Base-by-base conservation (phyloP, 92 coral and sea anemone species). In the Epizoanthus scotinus region DNA sequence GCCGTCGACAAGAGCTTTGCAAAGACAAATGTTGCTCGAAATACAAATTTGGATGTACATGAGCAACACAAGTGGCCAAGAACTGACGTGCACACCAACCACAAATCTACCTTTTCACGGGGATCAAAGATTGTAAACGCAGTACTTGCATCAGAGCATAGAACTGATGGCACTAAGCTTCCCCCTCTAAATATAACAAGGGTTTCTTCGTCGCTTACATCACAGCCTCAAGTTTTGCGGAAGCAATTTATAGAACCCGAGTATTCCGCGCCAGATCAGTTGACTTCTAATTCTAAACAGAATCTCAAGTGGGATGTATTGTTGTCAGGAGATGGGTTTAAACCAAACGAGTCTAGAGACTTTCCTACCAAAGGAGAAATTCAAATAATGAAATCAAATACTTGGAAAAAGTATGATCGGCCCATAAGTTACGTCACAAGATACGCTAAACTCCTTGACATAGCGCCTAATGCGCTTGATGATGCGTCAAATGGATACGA, bases 381-480 rank as follows among this genome's bases (percentile, higher is more conserved):
- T 26, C 20, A 1, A 3, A 28, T 49, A 25, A 22, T 71, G 78
- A 53, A 27, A 60, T 71, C 78, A 25, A 71, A 20, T 9, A 71
- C 78, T 17, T 71, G 78, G 78, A 47, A 53, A 53, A 71, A 25
- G 61, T 50, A 13, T 71, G 63, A 50, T 12, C 40, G 40, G 5
- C 78, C 78, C 17, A 25, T 10, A 22, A 71, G 78, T 25, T 26
- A 34, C 29, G 62, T 18, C 9, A 50, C 40, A 12, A 71, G 42
- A 28, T 71, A 53, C 27, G 78, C 78, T 15, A 71, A 71, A 71
- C 52, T 25, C 54, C 78, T 71, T 14, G 78, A 53, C 14, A 71
- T 71, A 12, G 38, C 26, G 3, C 61, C 78, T n/a, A 20, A 21
- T 15, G 38, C 26, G 3, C 40, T 63, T 64, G 47, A n/a, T 29